Conservation (phyloP, 2,888 invertebrate genomes). For the Lagria hirta region DNA sequence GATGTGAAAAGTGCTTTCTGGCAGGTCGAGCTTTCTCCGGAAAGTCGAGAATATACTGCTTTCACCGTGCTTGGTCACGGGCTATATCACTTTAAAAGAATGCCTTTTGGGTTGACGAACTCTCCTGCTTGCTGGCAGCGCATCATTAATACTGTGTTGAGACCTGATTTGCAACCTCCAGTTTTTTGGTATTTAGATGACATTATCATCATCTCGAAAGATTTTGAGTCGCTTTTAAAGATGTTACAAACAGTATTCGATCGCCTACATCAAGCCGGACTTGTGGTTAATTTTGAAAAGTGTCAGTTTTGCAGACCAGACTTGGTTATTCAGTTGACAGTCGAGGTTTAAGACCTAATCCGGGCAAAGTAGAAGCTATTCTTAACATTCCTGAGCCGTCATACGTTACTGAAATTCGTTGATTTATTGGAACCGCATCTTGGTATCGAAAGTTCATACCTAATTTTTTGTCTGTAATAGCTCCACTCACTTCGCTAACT, state of each 20-base stretch:
- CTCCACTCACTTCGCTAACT: slow-evolving; percentile 13
- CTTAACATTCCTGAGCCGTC: slow-evolving; percentile 16
- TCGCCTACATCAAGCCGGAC: not conserved
- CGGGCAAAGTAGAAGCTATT: slow-evolving; percentile 22
- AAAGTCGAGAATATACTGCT: not conserved
- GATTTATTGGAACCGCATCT: slow-evolving; percentile 17
- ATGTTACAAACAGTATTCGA: not conserved
- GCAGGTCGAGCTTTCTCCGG: too few species aligned
- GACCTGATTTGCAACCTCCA: not conserved
- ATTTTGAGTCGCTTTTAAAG: not conserved
- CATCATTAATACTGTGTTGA: not conserved
- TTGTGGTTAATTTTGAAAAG: not conserved
- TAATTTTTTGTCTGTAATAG: slow-evolving; percentile 15
- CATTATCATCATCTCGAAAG: slow-evolving; percentile 1
- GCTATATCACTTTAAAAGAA: slow-evolving; percentile 1
- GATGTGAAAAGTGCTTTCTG: slow-evolving; percentile 8
- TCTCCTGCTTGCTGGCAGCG: slow-evolving; percentile 2
- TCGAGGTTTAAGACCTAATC: slow-evolving; percentile 15
- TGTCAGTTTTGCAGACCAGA: slow-evolving; percentile 4
- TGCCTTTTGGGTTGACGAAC: slow-evolving; percentile 3
- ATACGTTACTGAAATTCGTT: slow-evolving; percentile 17
- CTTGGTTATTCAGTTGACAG: slow-evolving; percentile 1
- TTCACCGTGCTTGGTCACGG: not conserved
- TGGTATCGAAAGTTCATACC: slow-evolving; percentile 22
- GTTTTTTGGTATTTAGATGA: slow-evolving; percentile 3